Evolutionary conservation across 2,113 vertebrate species (phyloP).

Genomic region (Merops nubicus): DNA sequence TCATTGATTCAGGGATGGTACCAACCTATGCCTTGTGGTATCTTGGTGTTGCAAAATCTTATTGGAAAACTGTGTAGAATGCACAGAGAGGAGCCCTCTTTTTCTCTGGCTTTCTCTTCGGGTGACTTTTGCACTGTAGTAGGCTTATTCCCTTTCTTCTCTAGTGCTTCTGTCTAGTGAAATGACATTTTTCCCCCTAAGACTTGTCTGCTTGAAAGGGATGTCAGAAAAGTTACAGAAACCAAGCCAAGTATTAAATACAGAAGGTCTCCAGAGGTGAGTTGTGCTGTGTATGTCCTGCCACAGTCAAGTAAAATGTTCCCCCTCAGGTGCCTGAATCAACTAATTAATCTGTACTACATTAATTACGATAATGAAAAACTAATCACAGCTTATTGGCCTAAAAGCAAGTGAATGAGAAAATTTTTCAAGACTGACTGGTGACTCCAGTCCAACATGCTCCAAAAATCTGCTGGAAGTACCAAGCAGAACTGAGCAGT

Average conservation of each 20-base stretch:
- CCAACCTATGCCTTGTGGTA: background rate
- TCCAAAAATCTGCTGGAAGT: background rate
- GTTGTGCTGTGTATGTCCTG: background rate
- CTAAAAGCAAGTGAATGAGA: background rate
- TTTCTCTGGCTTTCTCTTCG: background rate
- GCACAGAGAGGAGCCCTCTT: background rate
- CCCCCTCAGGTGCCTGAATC: conserved; percentile 11
- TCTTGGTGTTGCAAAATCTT: background rate
- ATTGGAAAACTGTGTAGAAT: background rate
- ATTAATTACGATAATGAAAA: conserved; percentile 50
- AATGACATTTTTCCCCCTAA: background rate
- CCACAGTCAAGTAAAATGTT: background rate
- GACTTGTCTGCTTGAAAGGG: background rate
- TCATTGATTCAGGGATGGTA: background rate
- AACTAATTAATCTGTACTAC: conserved; percentile 11
- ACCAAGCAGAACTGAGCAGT: background rate
- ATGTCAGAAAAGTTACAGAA: background rate
- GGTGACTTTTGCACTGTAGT: background rate
- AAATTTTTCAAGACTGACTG: background rate
- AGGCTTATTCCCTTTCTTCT: background rate
- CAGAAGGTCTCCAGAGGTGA: background rate
- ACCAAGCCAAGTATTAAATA: background rate
- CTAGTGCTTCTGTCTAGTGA: background rate
- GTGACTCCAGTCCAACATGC: fast-evolving
- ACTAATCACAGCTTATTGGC: conserved; percentile 7